These are phyloP conservation scores for Cirrhinus molitorella DNA, from an alignment of 2,797 vertebrate genomes.

Conservation along the genomic window DNA sequence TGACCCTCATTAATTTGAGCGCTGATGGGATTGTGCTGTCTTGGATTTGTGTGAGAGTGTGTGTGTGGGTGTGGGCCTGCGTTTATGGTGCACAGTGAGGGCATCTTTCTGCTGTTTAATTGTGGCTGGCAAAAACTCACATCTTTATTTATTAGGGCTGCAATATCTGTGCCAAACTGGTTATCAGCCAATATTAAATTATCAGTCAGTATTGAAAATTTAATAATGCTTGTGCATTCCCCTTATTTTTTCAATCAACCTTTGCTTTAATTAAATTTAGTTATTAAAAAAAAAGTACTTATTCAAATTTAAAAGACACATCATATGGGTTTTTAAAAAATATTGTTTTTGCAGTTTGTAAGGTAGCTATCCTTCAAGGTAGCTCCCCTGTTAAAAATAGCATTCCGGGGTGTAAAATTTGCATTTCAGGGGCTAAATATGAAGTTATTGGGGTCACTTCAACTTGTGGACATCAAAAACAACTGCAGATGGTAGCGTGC, in stretches of 20 bases:
- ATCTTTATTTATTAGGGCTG: neutral
- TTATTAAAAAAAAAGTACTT: no score
- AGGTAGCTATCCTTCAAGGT: no score
- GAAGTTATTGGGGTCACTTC: no score
- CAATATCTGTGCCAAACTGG: neutral
- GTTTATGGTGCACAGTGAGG: slow-evolving; percentile 4
- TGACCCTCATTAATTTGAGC: slow-evolving; percentile 67
- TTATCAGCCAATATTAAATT: neutral
- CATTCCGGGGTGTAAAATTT: no score
- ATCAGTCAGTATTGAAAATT: neutral
- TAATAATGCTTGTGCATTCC: neutral
- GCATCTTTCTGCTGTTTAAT: slow-evolving; percentile 14
- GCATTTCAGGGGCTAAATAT: no score
- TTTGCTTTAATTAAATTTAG: no score
- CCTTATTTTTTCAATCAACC: neutral
- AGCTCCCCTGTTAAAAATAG: no score
- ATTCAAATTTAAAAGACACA: no score
- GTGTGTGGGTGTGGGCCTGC: slow-evolving; percentile 13
- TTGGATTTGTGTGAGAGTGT: neutral
- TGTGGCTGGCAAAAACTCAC: neutral
- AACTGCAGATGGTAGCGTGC: no score
- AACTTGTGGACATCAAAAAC: no score
- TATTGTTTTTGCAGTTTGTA: no score
- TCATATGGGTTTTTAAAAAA: no score
- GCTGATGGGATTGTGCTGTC: slow-evolving; percentile 64